These are phyloP conservation scores for Botia almorhae DNA, from an alignment of 2,797 vertebrate species.

Conservation along the genomic window DNA sequence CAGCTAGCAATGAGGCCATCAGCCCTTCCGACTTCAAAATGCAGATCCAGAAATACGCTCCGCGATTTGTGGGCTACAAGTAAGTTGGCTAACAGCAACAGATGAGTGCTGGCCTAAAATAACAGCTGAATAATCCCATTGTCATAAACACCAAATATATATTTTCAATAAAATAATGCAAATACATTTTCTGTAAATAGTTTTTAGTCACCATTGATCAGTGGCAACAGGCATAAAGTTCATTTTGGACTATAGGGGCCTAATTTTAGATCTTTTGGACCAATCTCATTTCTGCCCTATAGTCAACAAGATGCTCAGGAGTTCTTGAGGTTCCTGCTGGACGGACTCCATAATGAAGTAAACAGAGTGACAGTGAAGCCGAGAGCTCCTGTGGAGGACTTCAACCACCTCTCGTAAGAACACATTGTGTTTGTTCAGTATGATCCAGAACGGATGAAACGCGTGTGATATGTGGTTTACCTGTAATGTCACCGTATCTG, in stretches of 20 bases:
- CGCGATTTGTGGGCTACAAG: conserved; percentile 95
- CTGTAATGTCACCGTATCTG: not conserved
- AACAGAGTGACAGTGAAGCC: conserved; percentile 84
- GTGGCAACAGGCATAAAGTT: not conserved
- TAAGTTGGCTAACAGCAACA: conserved; percentile 71
- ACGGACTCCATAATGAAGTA: conserved; percentile 93
- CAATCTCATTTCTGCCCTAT: conserved; percentile 27
- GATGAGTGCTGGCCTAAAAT: not conserved
- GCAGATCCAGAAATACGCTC: conserved; percentile 94
- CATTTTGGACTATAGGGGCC: not conserved
- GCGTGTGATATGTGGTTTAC: not conserved
- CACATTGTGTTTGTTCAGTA: not conserved
- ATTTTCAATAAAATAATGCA: not conserved
- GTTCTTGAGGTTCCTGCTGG: conserved; percentile 91
- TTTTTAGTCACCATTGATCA: not conserved
- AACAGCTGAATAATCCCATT: not conserved
- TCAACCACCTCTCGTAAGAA: conserved; percentile 92
- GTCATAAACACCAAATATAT: not conserved
- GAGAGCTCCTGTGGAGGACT: conserved; percentile 74
- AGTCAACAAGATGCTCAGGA: conserved; percentile 99
- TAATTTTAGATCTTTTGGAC: not conserved
- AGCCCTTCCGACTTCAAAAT: conserved; percentile 94
- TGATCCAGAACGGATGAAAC: not conserved
- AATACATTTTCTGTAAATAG: not conserved
- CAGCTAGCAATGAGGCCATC: conserved; percentile 84